These are phyloP conservation scores for Sus scrofa DNA, from an alignment of 2,113 vertebrate species.

Conservation along the genomic window DNA sequence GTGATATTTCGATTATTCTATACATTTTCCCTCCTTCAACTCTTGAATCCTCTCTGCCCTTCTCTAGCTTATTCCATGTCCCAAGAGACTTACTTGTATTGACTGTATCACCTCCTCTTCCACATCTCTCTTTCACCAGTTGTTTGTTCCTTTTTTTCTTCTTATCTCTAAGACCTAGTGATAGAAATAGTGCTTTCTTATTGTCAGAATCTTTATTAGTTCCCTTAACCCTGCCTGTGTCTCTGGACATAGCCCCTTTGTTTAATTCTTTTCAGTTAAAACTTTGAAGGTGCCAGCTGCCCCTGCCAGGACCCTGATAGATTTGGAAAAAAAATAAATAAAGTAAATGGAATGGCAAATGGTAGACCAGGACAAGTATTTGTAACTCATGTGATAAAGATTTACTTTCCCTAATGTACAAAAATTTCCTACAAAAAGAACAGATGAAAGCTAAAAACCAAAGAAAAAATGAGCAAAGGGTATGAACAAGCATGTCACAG, in stretches of 20 bases:
- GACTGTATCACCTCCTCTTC: neutral
- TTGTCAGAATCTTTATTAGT: neutral
- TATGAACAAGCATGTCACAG: neutral
- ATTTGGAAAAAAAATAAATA: constrained; percentile 23
- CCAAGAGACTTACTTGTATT: neutral
- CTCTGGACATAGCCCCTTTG: neutral
- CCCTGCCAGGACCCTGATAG: neutral
- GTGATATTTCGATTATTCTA: neutral
- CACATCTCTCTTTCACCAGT: neutral
- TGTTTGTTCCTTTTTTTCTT: neutral
- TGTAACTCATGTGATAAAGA: constrained; percentile 1
- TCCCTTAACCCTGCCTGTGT: neutral
- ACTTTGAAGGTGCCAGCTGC: neutral
- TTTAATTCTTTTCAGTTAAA: constrained; percentile 44
- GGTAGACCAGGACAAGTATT: neutral
- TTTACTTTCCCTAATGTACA: neutral
- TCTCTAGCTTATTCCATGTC: neutral
- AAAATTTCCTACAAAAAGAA: neutral
- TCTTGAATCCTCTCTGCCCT: neutral
- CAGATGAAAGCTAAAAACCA: neutral
- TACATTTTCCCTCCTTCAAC: neutral
- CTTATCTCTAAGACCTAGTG: neutral
- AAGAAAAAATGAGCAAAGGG: neutral
- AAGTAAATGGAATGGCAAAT: constrained; percentile 11
- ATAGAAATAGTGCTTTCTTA: neutral